phyloP scores from a whole-genome alignment of 1,140 invertebrate species.

The Bombus picipes region DNA sequence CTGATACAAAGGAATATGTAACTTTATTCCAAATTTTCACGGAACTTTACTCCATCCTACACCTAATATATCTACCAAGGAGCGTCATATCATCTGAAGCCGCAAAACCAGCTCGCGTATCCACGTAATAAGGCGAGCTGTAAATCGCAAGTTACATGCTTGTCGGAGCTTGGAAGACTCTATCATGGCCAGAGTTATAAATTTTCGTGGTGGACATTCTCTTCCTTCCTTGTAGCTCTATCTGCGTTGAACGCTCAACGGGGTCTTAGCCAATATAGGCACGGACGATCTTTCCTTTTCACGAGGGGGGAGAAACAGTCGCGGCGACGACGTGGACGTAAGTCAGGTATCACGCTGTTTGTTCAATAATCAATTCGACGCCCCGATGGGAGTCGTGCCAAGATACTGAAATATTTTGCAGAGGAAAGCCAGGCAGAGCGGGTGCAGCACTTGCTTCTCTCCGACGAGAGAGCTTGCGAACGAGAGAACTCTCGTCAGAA shows the following conservation, averaged over 20 bases:
- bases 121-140: not conserved
- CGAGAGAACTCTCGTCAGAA: slow-evolving; percentile 40
- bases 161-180: not conserved
- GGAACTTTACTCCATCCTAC: too few relatives aligned
- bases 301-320: not conserved
- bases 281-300: not conserved
- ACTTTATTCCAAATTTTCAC: not conserved
- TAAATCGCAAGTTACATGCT: not conserved
- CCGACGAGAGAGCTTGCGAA: slow-evolving; percentile 23
- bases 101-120: not conserved
- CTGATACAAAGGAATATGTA: not conserved
- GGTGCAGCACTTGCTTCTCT: not conserved
- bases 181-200: slow-evolving; percentile 5
- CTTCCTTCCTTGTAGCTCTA: too few relatives aligned
- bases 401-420: slow-evolving; percentile 72
- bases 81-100: not conserved
- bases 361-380: slow-evolving; percentile 76
- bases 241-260: too few relatives aligned
- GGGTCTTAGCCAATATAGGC: not conserved
- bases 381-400: slow-evolving; percentile 64
- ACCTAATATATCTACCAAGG: too few relatives aligned
- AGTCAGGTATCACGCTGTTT: slow-evolving; percentile 68
- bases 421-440: slow-evolving; percentile 27
- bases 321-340: slow-evolving; percentile 9
- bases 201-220: not conserved